Percentiles rank a stretch among this genome's conserved stretches.
These are phyloP conservation scores for Acleris emargana DNA, from an alignment of 2,888 invertebrate species.

Conservation along the genomic window DNA sequence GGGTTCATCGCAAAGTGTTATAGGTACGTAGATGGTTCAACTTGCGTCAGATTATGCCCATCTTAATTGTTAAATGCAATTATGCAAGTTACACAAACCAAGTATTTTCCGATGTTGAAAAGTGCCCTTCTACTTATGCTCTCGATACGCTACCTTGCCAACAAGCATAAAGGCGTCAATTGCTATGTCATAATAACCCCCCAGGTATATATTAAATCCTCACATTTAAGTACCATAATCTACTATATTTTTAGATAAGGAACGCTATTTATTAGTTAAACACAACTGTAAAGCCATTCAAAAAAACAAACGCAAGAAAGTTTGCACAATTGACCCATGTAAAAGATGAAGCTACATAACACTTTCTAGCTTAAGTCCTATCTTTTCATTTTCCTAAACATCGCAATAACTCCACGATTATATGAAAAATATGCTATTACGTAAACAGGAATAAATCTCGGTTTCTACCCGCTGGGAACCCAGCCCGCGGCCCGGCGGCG, in stretches of 20 bases:
- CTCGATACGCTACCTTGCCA: slow-evolving; percentile 8
- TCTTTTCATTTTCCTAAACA: slow-evolving; percentile 1
- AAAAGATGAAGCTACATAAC: too few species aligned
- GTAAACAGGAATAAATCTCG: slow-evolving; percentile 45
- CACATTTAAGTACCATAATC: too few species aligned
- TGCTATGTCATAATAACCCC: too few species aligned
- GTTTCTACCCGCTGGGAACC: slow-evolving; percentile 37
- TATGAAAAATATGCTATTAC: slow-evolving; percentile 42
- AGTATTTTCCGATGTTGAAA: neutral
- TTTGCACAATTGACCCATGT: too few species aligned
- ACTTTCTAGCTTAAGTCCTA: neutral
- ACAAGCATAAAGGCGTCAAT: neutral
- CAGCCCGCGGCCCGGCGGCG: slow-evolving; percentile 44
- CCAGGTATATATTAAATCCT: too few species aligned
- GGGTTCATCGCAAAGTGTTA: slow-evolving; percentile 13
- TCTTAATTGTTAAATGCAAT: slow-evolving; percentile 7
- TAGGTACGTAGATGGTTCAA: neutral
- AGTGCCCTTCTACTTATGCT: slow-evolving; percentile 5
- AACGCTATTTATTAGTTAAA: too few species aligned
- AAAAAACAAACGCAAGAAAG: too few species aligned
- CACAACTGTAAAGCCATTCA: too few species aligned
- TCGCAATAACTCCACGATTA: slow-evolving; percentile 18
- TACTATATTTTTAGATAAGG: too few species aligned
- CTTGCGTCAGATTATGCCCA: slow-evolving; percentile 17
- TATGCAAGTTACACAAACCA: slow-evolving; percentile 1